Evolutionary conservation across 1,140 invertebrate genomes (phyloP), one percentile per base, ranked within the genome.

Genomic region (Lordiphosa stackelbergi): DNA sequence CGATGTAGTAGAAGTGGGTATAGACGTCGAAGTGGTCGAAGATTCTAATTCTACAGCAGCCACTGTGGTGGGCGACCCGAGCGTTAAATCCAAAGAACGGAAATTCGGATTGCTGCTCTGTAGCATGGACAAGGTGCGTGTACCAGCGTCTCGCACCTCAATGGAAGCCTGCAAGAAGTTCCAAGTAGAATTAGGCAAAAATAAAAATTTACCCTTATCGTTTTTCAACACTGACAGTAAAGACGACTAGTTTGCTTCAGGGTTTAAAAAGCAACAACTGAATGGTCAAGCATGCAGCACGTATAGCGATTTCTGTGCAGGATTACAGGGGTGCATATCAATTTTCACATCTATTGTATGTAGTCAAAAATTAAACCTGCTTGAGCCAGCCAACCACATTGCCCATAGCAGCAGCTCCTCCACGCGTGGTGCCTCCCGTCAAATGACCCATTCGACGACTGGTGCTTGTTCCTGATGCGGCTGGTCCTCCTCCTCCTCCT

Each of bases 321-420:
- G 6, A 53, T 66, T 54, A 53, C 37, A n/a, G 62, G 64, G 48
- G 48, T 42, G 59, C 63, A 68, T 49, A 64, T 53, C 61, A 63
- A 64, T 64, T 24, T 41, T 45, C 19, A 56, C 41, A 42, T 56
- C 19, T 45, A 37, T 53, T 35, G 34, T 22, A 12, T 46, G 40
- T 47, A 16, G 49, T 40, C 58, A 47, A 55, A 31, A 70, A 63
- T 77, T 72, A 66, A 89, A 93, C 93, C 93, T 93, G 93, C 90
- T 93, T 93, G 34, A 93, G 90, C 93, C 93, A 93, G 87, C 92
- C 92, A 53, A 93, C 92, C 69, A 93, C 92, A 60, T 91, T 93
- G 59, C 91, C 92, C 85, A 93, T 92, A 28, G 91, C 89, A 11
- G 91, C 91, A 16, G 92, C 91, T 61, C 70, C 74, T 68, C 64